Evolutionary conservation across 2,797 vertebrate genomes (phyloP).

Genomic region (Eremophila alpestris): DNA sequence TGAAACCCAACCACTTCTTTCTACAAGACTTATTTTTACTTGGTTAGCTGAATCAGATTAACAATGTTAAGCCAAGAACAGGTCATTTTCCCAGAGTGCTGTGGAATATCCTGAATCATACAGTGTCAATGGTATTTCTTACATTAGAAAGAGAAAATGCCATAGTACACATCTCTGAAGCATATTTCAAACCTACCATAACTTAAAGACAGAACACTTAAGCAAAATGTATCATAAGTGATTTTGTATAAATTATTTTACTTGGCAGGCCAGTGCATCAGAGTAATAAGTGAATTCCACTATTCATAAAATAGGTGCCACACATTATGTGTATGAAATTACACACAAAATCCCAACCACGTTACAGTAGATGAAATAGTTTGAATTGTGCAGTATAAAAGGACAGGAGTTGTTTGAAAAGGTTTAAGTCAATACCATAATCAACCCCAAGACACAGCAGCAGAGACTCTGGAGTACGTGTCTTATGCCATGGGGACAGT

Average conservation of each 20-base stretch:
- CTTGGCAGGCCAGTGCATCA: not conserved
- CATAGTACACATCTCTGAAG: not conserved
- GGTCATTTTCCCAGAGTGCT: not conserved
- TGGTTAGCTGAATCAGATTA: not conserved
- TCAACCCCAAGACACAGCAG: fast-evolving
- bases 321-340: fast-evolving
- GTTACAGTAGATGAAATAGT: fast-evolving
- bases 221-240: not conserved
- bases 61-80: not conserved
- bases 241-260: not conserved
- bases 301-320: not conserved
- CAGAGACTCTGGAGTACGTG: fast-evolving
- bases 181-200: not conserved
- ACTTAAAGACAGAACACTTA: not conserved
- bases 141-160: not conserved
- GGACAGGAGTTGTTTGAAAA: not conserved
- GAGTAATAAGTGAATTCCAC: not conserved
- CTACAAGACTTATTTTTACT: not conserved
- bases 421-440: not conserved
- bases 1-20: not conserved
- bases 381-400: not conserved
- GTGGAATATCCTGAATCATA: not conserved
- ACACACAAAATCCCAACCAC: not conserved
- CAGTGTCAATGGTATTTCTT: not conserved
- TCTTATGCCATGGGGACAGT: not conserved